Conservation (phyloP, 2,888 invertebrate species). For the Camponotus fellah region DNA sequence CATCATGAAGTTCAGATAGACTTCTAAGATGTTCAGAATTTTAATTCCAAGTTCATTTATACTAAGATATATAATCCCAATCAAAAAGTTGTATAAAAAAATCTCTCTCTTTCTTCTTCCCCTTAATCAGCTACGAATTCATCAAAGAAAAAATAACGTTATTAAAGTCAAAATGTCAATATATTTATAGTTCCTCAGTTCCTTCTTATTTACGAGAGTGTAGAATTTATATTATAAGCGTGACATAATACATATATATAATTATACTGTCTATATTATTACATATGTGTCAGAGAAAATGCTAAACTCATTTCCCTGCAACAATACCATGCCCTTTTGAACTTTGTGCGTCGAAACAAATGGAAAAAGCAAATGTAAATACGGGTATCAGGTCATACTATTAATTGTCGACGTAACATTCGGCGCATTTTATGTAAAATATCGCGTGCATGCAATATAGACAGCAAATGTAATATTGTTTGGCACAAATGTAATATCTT, state of each 20-base stretch:
- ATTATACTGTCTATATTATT: neutral
- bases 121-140: neutral
- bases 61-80: constrained; percentile 1
- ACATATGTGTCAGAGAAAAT: neutral
- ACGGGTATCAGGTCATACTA: constrained; percentile 10
- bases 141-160: constrained; percentile 12
- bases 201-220: neutral
- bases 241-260: neutral
- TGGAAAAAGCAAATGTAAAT: constrained; percentile 38
- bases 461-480: constrained; percentile 23
- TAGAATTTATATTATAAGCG: neutral
- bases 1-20: neutral
- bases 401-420: constrained; percentile 36
- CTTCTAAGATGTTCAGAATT: neutral
- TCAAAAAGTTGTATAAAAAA: constrained; percentile 11
- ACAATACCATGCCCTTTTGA: constrained; percentile 17
- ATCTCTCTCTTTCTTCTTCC: neutral
- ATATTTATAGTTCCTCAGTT: neutral
- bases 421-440: constrained; percentile 28
- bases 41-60: constrained; percentile 10
- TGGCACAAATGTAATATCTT: constrained; percentile 21
- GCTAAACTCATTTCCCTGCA: neutral
- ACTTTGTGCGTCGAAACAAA: constrained; percentile 10
- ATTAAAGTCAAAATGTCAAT: neutral
- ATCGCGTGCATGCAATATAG: neutral